These are phyloP conservation scores for Heteropelma amictum DNA, from an alignment of 2,888 invertebrate species.

Conservation along the genomic window DNA sequence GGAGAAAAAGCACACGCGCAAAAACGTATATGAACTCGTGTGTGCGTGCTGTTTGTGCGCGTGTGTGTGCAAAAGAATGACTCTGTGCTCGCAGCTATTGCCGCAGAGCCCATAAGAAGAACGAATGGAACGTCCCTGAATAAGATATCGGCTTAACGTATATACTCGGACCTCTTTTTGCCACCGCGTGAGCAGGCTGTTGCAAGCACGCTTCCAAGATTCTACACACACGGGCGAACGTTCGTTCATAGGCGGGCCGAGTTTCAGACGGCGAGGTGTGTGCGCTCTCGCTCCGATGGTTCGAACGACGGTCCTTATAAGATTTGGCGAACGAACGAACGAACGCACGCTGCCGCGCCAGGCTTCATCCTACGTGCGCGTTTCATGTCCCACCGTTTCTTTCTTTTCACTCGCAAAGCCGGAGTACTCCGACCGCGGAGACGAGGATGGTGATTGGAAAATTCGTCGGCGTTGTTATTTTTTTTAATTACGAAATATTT, in stretches of 20 bases:
- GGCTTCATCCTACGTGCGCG: too few species aligned
- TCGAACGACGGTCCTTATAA: slow-evolving; percentile 51
- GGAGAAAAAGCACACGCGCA: slow-evolving; percentile 9
- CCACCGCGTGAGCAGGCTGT: slow-evolving; percentile 64
- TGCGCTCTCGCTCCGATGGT: slow-evolving; percentile 26
- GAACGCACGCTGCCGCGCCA: slow-evolving; percentile 42
- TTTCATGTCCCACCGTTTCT: too few species aligned
- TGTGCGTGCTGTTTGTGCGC: too few species aligned
- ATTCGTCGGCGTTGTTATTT: too few species aligned
- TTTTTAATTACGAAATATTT: too few species aligned
- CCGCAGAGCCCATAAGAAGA: slow-evolving; percentile 71
- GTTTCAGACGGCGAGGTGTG: slow-evolving; percentile 11
- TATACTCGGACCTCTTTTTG: slow-evolving; percentile 65
- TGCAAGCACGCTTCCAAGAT: slow-evolving; percentile 19
- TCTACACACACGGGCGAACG: not conserved
- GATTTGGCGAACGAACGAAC: slow-evolving; percentile 25
- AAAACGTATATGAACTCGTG: not conserved
- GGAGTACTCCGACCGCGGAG: too few species aligned
- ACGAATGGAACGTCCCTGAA: slow-evolving; percentile 76
- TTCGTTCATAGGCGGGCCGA: slow-evolving; percentile 6
- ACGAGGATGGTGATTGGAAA: too few species aligned
- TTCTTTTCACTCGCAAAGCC: too few species aligned
- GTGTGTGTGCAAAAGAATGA: slow-evolving; percentile 3
- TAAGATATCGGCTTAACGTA: slow-evolving; percentile 76
- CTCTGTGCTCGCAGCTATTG: slow-evolving; percentile 32